Evolutionary conservation across 2,113 vertebrate species (phyloP).

Genomic region (Ameiurus melas): DNA sequence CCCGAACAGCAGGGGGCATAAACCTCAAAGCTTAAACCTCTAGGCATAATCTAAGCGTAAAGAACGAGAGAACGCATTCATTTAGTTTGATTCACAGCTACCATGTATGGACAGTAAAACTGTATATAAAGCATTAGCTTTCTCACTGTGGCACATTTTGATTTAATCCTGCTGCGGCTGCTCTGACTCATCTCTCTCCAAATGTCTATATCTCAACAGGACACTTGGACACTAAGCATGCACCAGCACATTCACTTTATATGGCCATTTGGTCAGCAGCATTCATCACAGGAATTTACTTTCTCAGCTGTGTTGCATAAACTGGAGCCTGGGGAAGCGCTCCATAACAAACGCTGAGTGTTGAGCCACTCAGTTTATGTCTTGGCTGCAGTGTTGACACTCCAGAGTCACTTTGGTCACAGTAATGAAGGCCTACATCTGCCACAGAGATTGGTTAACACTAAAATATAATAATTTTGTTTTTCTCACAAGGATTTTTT

Average conservation of each 20-base stretch:
- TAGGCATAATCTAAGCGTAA: neutral
- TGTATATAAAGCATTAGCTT: neutral
- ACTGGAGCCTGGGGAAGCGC: constrained; percentile 25
- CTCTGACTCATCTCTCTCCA: constrained; percentile 16
- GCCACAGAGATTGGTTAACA: constrained; percentile 62
- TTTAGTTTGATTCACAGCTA: constrained; percentile 29
- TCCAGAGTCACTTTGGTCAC: constrained; percentile 59
- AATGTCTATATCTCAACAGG: constrained; percentile 5
- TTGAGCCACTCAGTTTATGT: constrained; percentile 54
- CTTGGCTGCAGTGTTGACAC: constrained; percentile 54
- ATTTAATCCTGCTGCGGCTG: constrained; percentile 20
- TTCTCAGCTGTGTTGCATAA: constrained; percentile 40
- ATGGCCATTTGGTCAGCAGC: constrained; percentile 47
- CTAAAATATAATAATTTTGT: constrained; percentile 65
- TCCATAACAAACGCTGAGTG: constrained; percentile 54
- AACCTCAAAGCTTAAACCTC: neutral
- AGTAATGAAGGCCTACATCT: constrained; percentile 58
- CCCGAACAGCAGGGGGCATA: constrained; percentile 41
- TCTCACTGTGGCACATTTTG: constrained; percentile 32
- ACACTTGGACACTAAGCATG: constrained; percentile 19
- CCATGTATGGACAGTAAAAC: constrained; percentile 34
- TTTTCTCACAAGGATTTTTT: constrained; percentile 59
- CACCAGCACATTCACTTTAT: constrained; percentile 43
- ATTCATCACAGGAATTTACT: constrained; percentile 43
- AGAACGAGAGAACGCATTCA: neutral